These are phyloP conservation scores for Grammomys surdaster DNA, from an alignment of 2,113 vertebrate species.

Conservation along the genomic window DNA sequence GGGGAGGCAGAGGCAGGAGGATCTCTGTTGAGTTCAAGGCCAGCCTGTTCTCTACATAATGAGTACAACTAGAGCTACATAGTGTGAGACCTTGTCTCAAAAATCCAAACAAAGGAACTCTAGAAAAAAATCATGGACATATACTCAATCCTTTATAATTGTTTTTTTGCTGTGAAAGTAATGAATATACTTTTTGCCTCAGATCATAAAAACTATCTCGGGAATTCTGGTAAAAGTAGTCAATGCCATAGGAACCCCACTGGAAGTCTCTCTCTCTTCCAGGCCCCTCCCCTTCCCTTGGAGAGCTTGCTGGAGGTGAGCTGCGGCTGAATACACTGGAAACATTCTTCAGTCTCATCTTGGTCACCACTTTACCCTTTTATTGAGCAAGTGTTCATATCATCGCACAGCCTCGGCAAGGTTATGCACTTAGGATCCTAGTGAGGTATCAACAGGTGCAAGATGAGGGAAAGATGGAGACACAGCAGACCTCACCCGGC, in stretches of 20 bases:
- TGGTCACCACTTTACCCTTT: neutral
- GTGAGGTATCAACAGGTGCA: neutral
- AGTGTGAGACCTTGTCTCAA: neutral
- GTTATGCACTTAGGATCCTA: neutral
- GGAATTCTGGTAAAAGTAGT: neutral
- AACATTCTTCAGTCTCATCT: neutral
- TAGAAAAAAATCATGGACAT: neutral
- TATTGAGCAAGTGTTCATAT: neutral
- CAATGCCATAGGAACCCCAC: neutral
- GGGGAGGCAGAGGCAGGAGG: neutral
- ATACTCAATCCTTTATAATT: neutral
- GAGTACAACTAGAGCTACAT: neutral
- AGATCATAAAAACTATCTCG: slow-evolving; percentile 30
- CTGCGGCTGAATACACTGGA: neutral
- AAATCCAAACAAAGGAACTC: neutral
- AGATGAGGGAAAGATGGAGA: neutral
- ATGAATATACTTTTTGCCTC: neutral
- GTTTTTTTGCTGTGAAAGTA: slow-evolving; percentile 23
- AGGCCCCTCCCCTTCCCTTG: neutral
- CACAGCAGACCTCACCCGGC: neutral
- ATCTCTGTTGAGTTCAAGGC: neutral
- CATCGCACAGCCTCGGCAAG: neutral
- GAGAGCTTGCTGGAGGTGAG: neutral
- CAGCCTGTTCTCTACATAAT: neutral
- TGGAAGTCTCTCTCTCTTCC: neutral